Evolutionary conservation across 2,113 vertebrate species (phyloP).

Genomic region (Daphoenositta chrysoptera): DNA sequence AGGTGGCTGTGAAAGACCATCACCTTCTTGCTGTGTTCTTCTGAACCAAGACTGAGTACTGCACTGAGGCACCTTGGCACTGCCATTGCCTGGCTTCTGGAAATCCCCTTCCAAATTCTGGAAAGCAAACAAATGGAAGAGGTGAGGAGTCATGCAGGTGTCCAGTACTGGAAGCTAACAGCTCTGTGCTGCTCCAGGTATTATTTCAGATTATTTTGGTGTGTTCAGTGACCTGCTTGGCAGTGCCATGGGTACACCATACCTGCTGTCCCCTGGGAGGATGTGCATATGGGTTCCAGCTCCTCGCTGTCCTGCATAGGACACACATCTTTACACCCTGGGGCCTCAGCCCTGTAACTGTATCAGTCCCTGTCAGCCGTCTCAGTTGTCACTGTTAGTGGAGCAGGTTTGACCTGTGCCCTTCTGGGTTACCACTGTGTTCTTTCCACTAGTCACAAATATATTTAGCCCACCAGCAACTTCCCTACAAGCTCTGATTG

Average conservation of each 20-base stretch:
- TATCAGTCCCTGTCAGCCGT: not conserved
- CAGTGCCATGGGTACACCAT: not conserved
- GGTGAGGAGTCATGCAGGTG: not conserved
- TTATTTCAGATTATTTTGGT: not conserved
- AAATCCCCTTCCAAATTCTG: not conserved
- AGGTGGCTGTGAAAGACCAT: not conserved
- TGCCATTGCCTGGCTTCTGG: not conserved
- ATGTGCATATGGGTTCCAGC: accelerated
- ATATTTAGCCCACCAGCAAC: not conserved
- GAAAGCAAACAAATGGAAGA: not conserved
- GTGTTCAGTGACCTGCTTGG: not conserved
- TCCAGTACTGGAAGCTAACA: not conserved
- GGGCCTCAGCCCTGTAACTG: not conserved
- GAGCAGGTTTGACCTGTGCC: not conserved
- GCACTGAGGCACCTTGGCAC: not conserved
- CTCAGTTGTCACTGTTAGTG: not conserved
- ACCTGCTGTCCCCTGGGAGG: not conserved
- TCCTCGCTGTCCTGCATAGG: not conserved
- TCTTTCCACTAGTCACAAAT: not conserved
- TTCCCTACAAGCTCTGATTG: not conserved
- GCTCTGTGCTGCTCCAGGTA: not conserved
- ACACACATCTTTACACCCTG: not conserved
- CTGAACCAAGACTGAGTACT: not conserved
- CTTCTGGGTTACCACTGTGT: not conserved
- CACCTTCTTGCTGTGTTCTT: not conserved